Conservation (phyloP, 2,888 invertebrate species). For the Opisthograptis luteolata region DNA sequence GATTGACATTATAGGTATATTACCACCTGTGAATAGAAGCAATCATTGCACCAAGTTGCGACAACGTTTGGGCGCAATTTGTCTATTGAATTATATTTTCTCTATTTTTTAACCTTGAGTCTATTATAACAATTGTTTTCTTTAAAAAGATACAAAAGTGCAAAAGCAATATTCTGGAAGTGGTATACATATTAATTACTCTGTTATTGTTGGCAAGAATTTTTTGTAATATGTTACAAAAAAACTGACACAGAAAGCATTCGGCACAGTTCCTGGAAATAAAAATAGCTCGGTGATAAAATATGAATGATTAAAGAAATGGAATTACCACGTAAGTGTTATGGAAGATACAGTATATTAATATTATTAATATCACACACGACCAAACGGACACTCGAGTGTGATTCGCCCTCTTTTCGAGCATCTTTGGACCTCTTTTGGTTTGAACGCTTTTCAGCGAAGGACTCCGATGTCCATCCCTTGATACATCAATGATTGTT, state of each 20-base stretch:
- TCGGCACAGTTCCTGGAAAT: conserved; percentile 7
- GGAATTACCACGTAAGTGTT: not conserved
- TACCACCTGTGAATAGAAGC: conserved; percentile 20
- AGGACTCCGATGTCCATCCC: too few relatives aligned
- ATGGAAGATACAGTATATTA: too few relatives aligned
- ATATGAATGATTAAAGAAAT: too few relatives aligned
- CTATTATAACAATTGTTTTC: conserved; percentile 68
- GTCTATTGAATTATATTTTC: conserved; percentile 53
- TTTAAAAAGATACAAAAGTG: conserved; percentile 33
- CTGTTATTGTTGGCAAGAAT: conserved; percentile 1
- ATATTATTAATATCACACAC: too few relatives aligned
- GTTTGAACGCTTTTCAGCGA: too few relatives aligned
- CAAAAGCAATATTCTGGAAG: conserved; percentile 27
- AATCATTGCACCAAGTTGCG: conserved; percentile 35
- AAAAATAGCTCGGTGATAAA: not conserved
- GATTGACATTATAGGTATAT: conserved; percentile 43
- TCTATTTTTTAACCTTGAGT: conserved; percentile 70
- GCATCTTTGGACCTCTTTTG: too few relatives aligned
- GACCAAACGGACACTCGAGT: too few relatives aligned
- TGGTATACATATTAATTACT: conserved; percentile 12
- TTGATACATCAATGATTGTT: too few relatives aligned
- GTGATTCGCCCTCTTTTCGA: too few relatives aligned
- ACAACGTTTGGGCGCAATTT: conserved; percentile 58
- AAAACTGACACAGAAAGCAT: conserved; percentile 5
- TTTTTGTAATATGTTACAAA: conserved; percentile 14